Conservation (phyloP, 2,888 invertebrate species). For the Oligia strigilis region DNA sequence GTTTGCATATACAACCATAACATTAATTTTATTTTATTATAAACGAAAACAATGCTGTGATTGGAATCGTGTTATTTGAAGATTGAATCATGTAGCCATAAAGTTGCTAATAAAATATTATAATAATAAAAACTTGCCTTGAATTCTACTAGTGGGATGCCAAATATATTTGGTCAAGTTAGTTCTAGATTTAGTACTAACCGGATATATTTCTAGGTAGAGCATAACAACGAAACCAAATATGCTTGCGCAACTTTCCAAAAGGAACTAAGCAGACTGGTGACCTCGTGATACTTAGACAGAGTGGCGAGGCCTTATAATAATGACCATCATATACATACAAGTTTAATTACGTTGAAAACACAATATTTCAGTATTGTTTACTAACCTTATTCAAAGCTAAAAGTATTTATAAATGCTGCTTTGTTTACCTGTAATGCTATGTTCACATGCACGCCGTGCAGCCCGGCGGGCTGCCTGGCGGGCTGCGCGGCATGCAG, state of each 20-base stretch:
- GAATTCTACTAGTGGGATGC: conserved; percentile 4
- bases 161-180: conserved; percentile 17
- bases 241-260: conserved; percentile 60
- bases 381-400: conserved; percentile 66
- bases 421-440: conserved; percentile 84
- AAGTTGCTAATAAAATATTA: conserved; percentile 2
- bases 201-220: background rate
- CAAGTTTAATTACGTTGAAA: conserved; percentile 41
- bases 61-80: conserved; percentile 26
- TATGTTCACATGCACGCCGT: too few species aligned
- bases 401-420: conserved; percentile 54
- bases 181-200: conserved; percentile 20
- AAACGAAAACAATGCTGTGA: conserved; percentile 34
- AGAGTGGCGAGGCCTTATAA: conserved; percentile 40
- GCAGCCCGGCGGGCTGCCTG: too few species aligned
- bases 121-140: conserved; percentile 15
- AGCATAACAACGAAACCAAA: conserved; percentile 42
- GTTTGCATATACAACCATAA: background rate
- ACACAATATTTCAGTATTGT: conserved; percentile 49
- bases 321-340: conserved; percentile 8
- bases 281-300: conserved; percentile 59
- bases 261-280: conserved; percentile 56
- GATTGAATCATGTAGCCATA: conserved; percentile 25
- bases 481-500: too few species aligned
- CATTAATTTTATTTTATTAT: background rate